These are phyloP conservation scores for Calliopum simillimum DNA, from an alignment of 2,888 invertebrate species.

Conservation along the genomic window DNA sequence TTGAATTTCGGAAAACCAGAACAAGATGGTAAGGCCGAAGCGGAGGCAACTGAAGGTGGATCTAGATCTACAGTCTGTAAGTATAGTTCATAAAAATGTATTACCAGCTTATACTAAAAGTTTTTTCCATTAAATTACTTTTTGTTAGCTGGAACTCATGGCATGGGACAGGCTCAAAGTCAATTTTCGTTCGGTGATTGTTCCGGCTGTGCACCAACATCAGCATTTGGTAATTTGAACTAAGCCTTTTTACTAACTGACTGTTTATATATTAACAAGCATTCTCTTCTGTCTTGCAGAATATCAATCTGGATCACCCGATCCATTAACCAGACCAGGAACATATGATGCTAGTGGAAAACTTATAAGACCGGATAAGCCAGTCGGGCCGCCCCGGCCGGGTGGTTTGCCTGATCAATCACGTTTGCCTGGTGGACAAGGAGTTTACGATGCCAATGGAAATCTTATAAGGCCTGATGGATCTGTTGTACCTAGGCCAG, in stretches of 20 bases:
- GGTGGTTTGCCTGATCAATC: not conserved
- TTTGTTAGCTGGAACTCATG: conserved; percentile 77
- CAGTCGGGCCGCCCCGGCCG: not conserved
- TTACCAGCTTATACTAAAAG: not conserved
- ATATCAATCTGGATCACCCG: conserved; percentile 52
- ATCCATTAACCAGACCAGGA: conserved; percentile 43
- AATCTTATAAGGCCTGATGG: too few relatives aligned
- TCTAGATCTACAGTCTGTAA: conserved; percentile 66
- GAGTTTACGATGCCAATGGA: not conserved
- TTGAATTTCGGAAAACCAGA: conserved; percentile 76
- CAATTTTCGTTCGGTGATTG: conserved; percentile 75
- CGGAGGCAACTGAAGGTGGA: conserved; percentile 76
- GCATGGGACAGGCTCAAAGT: conserved; percentile 91
- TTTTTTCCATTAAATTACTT: not conserved
- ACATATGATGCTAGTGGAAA: not conserved
- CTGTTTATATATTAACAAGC: not conserved
- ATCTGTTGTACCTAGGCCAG: conserved; percentile 28
- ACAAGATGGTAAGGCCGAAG: conserved; percentile 81
- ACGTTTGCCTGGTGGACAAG: not conserved
- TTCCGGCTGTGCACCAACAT: conserved; percentile 50
- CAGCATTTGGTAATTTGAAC: conserved; percentile 46
- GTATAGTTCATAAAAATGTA: conserved; percentile 39
- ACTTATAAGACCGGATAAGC: not conserved
- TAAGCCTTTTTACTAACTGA: not conserved
- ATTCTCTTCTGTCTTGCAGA: conserved; percentile 39